Evolutionary conservation across 2,113 vertebrate species (phyloP), one percentile per base, ranked within the genome.

Genomic region (Melanerpes aurifrons): DNA sequence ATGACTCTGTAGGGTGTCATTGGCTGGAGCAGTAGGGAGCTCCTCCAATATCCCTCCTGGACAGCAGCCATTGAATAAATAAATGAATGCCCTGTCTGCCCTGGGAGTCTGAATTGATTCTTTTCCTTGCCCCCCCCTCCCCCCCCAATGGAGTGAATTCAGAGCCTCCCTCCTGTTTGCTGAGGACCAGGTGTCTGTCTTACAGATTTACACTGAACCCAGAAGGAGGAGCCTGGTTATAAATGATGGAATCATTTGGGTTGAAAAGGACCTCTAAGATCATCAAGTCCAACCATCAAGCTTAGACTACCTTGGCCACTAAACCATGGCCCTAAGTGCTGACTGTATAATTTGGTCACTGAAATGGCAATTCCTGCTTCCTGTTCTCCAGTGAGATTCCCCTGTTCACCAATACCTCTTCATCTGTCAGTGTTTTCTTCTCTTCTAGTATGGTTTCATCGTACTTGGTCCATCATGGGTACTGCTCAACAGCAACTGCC

Each of bases 401-500:
- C 14, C 48, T 58, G 9, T 69, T 73, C 29, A 68, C 43, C 32
- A 4, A 14, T 58, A 3, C 28, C 25, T 87, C 18, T 43, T 62
- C 5, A 77, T 32, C 54, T 73, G 4, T 47, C 71, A 67, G 21
- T 86, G 22, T 86, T 88, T 95, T 96, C 35, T 89, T 94, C 32
- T 96, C 87, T 97, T 92, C 84, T 95, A 99, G 99, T 91, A 99
- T 99, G 99, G 99, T 99, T 92, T 99, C 99, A 0, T 99, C 99
- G 16, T 99, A 99, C 95, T 97, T 99, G 97, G 99, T 99, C 97
- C 99, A 99, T 96, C 99, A 99, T 97, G 99, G 99, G 85, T 99
- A 99, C 96, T 99, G 98, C 96, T 98, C 99, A 89, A 99, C 99
- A 20, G 99, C 99, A n/a, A 99, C 98, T 62, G 98, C 99, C 92